Evolutionary conservation across 1,140 invertebrate genomes (phyloP).

Genomic region (Heliconius hermathena): DNA sequence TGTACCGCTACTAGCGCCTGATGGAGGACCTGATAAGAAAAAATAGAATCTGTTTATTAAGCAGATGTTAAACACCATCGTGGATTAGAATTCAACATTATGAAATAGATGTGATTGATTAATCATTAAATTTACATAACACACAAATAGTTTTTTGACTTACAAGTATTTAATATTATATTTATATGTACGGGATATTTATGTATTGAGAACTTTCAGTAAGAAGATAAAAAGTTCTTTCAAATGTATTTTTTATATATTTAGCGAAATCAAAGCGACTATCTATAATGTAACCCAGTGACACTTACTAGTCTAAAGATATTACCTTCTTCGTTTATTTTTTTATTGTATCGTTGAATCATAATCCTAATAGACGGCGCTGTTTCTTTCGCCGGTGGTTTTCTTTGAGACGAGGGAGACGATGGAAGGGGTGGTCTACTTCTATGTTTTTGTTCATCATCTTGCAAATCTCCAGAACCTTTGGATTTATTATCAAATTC

Average conservation of each 20-base stretch:
- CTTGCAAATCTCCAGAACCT: slow-evolving; percentile 65
- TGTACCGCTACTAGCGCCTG: slow-evolving; percentile 82
- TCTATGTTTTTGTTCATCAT: slow-evolving; percentile 63
- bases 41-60: slow-evolving; percentile 18
- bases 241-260: too few relatives aligned
- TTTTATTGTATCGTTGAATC: slow-evolving; percentile 86
- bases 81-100: too few relatives aligned
- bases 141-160: too few relatives aligned
- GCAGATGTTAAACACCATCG: too few relatives aligned
- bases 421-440: slow-evolving; percentile 80
- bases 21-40: slow-evolving; percentile 59
- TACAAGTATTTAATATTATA: too few relatives aligned
- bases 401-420: slow-evolving; percentile 81
- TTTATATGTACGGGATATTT: too few relatives aligned
- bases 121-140: too few relatives aligned
- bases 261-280: too few relatives aligned
- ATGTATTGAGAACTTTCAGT: too few relatives aligned
- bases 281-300: slow-evolving; percentile 19
- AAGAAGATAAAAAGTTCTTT: too few relatives aligned
- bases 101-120: too few relatives aligned
- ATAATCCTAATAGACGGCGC: slow-evolving; percentile 86
- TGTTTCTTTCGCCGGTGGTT: slow-evolving; percentile 83
- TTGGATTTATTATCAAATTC: slow-evolving; percentile 40
- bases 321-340: slow-evolving; percentile 74
- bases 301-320: neutral